Evolutionary conservation across 1,140 invertebrate species (phyloP).

Genomic region (Euura lappo): DNA sequence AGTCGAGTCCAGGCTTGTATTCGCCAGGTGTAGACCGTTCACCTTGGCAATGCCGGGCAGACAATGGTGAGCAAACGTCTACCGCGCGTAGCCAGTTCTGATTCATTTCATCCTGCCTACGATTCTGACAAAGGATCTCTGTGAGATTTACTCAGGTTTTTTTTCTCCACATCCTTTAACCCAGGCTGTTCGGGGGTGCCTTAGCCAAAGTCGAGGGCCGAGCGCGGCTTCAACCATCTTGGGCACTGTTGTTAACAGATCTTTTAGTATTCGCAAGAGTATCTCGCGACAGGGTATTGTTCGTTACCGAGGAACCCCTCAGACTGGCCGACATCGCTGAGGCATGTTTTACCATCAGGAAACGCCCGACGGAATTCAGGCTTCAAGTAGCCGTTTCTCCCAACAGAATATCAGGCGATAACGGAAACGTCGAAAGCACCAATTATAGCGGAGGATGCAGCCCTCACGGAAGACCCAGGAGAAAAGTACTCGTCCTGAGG

Average conservation of each 20-base stretch:
- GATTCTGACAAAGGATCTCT: no score
- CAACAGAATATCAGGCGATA: constrained; percentile 60
- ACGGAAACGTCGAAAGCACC: constrained; percentile 36
- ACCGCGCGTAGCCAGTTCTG: no score
- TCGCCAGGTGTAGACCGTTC: constrained; percentile 88
- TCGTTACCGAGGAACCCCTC: constrained; percentile 85
- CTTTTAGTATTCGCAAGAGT: constrained; percentile 84
- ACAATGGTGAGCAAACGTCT: constrained; percentile 67
- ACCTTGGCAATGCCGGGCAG: constrained; percentile 78
- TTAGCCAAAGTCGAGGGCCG: constrained; percentile 80
- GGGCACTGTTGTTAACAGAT: constrained; percentile 84
- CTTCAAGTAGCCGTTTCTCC: constrained; percentile 45
- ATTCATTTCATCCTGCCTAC: no score
- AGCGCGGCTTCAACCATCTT: constrained; percentile 76
- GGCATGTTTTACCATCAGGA: constrained; percentile 82
- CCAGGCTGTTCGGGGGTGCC: constrained; percentile 80
- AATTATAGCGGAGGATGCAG: constrained; percentile 51
- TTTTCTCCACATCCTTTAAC: not conserved
- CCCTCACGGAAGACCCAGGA: constrained; percentile 58
- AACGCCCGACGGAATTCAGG: constrained; percentile 66
- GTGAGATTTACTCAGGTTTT: no score
- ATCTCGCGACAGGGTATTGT: constrained; percentile 81
- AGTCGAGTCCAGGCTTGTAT: constrained; percentile 81
- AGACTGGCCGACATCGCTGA: constrained; percentile 77
- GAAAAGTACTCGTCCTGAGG: constrained; percentile 73